Evolutionary conservation across 2,797 vertebrate genomes (phyloP).

Genomic region (Tachyglossus aculeatus): DNA sequence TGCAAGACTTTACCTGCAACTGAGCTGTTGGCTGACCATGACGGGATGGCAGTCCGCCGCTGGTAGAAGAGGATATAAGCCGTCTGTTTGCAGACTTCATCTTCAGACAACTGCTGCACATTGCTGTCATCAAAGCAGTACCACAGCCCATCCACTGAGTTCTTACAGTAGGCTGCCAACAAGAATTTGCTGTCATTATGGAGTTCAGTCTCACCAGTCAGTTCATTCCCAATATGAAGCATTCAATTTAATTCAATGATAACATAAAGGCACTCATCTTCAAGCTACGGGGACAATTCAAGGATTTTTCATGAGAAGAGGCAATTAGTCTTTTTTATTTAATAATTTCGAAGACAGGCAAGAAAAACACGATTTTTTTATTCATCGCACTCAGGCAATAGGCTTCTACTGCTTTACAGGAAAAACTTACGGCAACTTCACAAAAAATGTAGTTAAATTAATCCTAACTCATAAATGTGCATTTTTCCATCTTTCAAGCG

Average conservation of each 20-base stretch:
- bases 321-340: neutral
- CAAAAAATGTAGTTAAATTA: neutral
- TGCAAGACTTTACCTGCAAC: conserved; percentile 90
- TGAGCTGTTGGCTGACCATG: conserved; percentile 98
- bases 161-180: conserved; percentile 92
- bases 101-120: conserved; percentile 90
- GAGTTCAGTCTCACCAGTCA: neutral
- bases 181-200: conserved; percentile 8
- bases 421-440: neutral
- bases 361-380: neutral
- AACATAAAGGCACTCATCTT: neutral
- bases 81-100: conserved; percentile 91
- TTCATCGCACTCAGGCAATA: neutral
- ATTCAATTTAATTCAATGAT: neutral
- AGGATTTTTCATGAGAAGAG: neutral
- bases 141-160: conserved; percentile 96
- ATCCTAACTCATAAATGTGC: too few species aligned
- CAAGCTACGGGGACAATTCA: neutral
- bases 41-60: conserved; percentile 91
- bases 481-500: too few species aligned
- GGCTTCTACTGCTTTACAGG: neutral
- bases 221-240: neutral
- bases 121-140: conserved; percentile 99
- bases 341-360: neutral
- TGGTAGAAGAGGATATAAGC: conserved; percentile 99